Evolutionary conservation across 2,888 invertebrate species (phyloP), one percentile per base, ranked within the genome.

Genomic region (Vesta saturnalis): DNA sequence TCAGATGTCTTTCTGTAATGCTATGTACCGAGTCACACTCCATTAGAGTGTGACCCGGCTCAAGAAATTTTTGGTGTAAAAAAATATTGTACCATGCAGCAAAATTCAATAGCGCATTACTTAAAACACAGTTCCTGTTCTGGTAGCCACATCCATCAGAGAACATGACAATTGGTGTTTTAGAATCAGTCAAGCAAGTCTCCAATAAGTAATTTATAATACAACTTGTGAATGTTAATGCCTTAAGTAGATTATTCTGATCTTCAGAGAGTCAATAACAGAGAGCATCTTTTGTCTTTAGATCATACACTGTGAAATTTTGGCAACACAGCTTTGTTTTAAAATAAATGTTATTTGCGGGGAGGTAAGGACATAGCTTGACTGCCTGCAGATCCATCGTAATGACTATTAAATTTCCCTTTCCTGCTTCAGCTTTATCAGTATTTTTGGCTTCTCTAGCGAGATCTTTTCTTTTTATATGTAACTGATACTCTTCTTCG

Each of bases 381-480:
- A 77, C 73, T 8, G 71, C 69, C 57, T 77, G 74, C 60, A 75
- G 18, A 67, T 78, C 69, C 74, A 78, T 69, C 46, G 73, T 72
- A 35, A 75, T 30, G 14, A 69, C 74, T 57, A 75, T 72, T n/a
- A n/a, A 59, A 61, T 52, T 60, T 73, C 63, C 12, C 70, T 70
- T 43, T 58, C 19, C 14, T 65, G n/a, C 10, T 62, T 73, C 73
- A 23, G 8, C 4, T 23, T 5, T 23, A 3, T 23, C 8, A 8
- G 3, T 8, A 23, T 23, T 30, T 60, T 65, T 74, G 69, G 23
- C 49, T 67, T 70, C 52, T 67, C 71, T 14, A 15, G 60, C 52
- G 12, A 30, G 60, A 67, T 72, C 61, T 69, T 64, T 10, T 23
- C 23, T 23, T 23, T 23, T 8, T 5, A 46, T 21, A 59, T 72